A percentile compares a stretch with the other conserved stretches of the same genome.
Conservation (phyloP, 2,797 vertebrate genomes). For the Dromococcyx pavoninus region DNA sequence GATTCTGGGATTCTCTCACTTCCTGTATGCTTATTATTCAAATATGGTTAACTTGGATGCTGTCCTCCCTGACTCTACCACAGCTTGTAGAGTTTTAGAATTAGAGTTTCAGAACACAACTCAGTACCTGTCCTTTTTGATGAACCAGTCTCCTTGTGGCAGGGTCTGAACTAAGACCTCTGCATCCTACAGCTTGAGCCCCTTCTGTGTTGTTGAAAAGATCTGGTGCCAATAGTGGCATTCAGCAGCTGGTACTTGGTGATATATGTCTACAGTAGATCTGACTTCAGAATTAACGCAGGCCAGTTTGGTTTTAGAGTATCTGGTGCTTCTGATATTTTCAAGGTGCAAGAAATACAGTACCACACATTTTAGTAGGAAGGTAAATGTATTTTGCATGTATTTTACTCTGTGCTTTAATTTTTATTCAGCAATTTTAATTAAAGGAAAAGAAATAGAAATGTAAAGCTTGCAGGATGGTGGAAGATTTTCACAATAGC, state of each 20-base stretch:
- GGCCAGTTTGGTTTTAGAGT: neutral
- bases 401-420: neutral
- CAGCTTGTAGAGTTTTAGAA: neutral
- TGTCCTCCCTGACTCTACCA: neutral
- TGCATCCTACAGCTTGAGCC: neutral
- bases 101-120: neutral
- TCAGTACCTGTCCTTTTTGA: neutral
- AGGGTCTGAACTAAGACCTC: neutral
- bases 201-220: rapidly evolving
- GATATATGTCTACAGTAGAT: neutral
- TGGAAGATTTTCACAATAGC: neutral
- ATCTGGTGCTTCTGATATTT: neutral
- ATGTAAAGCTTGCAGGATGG: neutral
- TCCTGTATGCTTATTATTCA: neutral
- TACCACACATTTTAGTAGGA: neutral
- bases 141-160: neutral
- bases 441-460: neutral
- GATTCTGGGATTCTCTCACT: neutral
- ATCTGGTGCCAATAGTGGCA: neutral
- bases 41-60: neutral
- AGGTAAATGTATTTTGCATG: neutral
- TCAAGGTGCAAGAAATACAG: neutral
- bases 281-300: neutral
- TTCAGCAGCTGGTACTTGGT: neutral
- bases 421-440: neutral